Evolutionary conservation across 2,113 vertebrate genomes (phyloP).

Genomic region (Sorex araneus): DNA sequence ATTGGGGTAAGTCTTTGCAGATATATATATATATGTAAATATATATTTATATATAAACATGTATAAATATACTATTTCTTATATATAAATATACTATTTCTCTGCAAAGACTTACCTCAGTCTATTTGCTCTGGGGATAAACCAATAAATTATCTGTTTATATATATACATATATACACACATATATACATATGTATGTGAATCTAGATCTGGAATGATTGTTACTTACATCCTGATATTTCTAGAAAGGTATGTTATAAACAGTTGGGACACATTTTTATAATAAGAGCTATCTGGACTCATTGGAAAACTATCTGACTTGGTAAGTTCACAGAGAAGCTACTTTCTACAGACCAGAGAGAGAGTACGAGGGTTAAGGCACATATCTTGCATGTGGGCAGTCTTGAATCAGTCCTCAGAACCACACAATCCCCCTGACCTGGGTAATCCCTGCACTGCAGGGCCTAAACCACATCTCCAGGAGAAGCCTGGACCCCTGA

Average conservation of each 20-base stretch:
- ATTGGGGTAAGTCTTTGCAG: constrained; percentile 18
- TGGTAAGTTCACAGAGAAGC: constrained; percentile 10
- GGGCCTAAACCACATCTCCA: too few species aligned
- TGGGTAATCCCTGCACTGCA: too few species aligned
- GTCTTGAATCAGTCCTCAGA: too few species aligned
- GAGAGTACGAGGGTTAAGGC: too few species aligned
- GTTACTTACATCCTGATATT: constrained; percentile 42
- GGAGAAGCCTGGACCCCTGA: too few species aligned
- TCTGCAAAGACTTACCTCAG: constrained; percentile 21
- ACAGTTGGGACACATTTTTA: constrained; percentile 15
- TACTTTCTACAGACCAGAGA: not conserved
- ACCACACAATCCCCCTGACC: too few species aligned
- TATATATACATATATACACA: too few species aligned
- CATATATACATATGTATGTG: too few species aligned
- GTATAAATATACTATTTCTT: too few species aligned
- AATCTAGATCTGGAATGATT: not conserved
- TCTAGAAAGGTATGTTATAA: constrained; percentile 15
- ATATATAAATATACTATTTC: too few species aligned
- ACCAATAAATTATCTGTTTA: not conserved
- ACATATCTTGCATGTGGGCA: too few species aligned
- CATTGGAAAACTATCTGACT: not conserved
- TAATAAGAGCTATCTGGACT: constrained; percentile 15
- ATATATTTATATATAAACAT: too few species aligned
- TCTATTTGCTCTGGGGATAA: not conserved
- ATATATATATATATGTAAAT: constrained; percentile 45